Evolutionary conservation across 2,113 vertebrate species (phyloP).

Genomic region (Oncorhynchus gorbuscha): DNA sequence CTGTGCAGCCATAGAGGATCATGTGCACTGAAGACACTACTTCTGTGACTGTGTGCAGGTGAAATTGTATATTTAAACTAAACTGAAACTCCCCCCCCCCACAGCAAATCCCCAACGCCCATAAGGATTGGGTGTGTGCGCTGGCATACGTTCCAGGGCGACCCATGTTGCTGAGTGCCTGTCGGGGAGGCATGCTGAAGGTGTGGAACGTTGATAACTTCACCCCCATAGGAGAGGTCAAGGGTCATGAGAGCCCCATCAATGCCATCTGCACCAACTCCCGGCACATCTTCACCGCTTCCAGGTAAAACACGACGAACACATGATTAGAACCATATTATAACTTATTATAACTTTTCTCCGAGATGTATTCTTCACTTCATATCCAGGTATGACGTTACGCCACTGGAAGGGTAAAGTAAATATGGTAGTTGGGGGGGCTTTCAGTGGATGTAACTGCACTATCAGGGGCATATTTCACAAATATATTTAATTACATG

Average conservation of each 20-base stretch:
- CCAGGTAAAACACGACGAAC: constrained; percentile 77
- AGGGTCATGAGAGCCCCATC: constrained; percentile 93
- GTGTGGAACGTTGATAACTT: constrained; percentile 98
- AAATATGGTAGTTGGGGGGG: no score
- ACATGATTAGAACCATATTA: not conserved
- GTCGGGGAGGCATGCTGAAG: constrained; percentile 89
- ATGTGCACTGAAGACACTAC: no score
- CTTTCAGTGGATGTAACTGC: no score
- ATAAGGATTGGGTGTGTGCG: constrained; percentile 97
- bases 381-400: no score
- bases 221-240: constrained; percentile 90
- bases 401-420: no score
- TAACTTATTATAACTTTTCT: no score
- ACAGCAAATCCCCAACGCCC: constrained; percentile 97
- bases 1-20: no score
- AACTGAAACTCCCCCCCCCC: not conserved
- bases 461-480: no score
- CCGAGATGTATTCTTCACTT: no score
- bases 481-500: no score
- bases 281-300: constrained; percentile 93
- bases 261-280: constrained; percentile 95
- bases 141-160: constrained; percentile 89
- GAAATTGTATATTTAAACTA: no score
- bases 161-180: constrained; percentile 91
- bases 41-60: no score